Evolutionary conservation across 2,113 vertebrate species (phyloP).

Genomic region (Mobula hypostoma): DNA sequence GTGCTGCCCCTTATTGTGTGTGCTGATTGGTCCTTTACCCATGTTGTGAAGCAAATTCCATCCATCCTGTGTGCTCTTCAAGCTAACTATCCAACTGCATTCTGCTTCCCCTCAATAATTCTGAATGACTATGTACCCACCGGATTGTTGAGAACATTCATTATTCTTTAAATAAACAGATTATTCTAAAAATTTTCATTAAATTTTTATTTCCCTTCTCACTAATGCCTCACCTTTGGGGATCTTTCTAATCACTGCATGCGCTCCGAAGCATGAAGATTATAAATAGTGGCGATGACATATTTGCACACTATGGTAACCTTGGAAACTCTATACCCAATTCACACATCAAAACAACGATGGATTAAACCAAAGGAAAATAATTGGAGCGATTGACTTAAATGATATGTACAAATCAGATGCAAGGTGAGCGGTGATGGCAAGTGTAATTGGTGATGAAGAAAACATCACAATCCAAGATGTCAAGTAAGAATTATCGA

Average conservation of each 20-base stretch:
- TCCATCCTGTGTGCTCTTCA: background rate
- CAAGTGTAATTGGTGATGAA: background rate
- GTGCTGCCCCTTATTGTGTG: no score
- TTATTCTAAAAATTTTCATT: background rate
- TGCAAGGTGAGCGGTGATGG: background rate
- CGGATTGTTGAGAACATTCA: background rate
- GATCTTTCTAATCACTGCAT: background rate
- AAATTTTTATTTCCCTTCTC: background rate
- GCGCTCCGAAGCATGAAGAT: background rate
- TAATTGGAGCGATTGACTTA: background rate
- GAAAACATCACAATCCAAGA: background rate
- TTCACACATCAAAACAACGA: background rate
- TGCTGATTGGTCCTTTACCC: background rate
- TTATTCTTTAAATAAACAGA: background rate
- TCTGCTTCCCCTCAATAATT: background rate
- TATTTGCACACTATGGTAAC: background rate
- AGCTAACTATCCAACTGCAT: background rate
- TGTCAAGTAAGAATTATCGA: background rate
- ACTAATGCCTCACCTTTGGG: background rate
- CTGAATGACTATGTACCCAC: background rate
- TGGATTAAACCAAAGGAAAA: background rate
- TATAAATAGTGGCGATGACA: background rate
- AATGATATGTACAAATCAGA: background rate
- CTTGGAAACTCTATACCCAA: background rate
- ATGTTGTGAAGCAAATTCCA: background rate